phyloP scores from a whole-genome alignment of 1,140 invertebrate genomes.

The Scaptomyza pallida region DNA sequence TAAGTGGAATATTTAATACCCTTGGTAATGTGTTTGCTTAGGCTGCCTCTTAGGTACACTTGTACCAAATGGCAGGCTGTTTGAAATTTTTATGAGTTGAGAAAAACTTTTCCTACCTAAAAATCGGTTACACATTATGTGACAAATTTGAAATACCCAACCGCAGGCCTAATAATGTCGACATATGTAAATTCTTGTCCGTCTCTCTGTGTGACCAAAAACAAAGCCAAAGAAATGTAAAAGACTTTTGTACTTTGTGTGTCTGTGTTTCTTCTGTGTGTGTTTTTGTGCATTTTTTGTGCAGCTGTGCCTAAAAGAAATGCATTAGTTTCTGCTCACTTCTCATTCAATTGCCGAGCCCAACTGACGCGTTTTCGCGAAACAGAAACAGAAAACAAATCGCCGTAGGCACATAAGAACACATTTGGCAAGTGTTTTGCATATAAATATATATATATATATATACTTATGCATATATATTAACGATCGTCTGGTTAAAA shows the following conservation, averaged over 20 bases:
- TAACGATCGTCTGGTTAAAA: conserved; percentile 38
- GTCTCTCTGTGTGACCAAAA: conserved; percentile 43
- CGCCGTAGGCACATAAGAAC: not conserved
- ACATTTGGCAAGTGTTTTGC: conserved; percentile 31
- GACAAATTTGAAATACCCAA: conserved; percentile 1
- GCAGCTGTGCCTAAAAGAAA: conserved; percentile 63
- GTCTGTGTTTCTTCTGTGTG: conserved; percentile 6
- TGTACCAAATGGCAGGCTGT: no score
- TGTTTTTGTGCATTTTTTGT: conserved; percentile 17
- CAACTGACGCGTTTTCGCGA: conserved; percentile 41
- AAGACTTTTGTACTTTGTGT: conserved; percentile 21
- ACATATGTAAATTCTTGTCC: conserved; percentile 11
- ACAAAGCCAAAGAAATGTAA: conserved; percentile 80
- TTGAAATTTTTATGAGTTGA: no score
- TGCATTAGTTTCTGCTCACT: conserved; percentile 60
- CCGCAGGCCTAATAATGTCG: conserved; percentile 8
- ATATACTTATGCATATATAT: conserved; percentile 7
- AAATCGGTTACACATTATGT: not conserved
- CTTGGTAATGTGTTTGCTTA: not conserved
- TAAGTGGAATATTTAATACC: not conserved
- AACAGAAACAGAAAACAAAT: conserved; percentile 3
- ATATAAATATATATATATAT: not conserved
- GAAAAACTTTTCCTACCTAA: no score
- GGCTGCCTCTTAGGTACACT: no score
- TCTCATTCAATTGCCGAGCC: conserved; percentile 60